Percentiles rank a stretch among this genome's conserved stretches.
Conservation (phyloP, 35 echinoderm and acorn worm genomes). For the Diadema setosum region DNA sequence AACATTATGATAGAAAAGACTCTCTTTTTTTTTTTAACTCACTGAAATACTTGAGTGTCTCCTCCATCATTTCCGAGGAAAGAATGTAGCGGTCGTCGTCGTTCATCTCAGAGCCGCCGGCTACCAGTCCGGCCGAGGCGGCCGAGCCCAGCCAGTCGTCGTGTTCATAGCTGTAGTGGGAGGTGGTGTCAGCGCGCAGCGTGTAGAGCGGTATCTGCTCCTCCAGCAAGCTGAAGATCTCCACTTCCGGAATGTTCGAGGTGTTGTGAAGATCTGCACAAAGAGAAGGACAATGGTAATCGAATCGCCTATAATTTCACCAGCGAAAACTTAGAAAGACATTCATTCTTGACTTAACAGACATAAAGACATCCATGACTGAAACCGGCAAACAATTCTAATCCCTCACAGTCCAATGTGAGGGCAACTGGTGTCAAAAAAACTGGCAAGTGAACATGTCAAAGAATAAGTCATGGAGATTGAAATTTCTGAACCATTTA, state of each 20-base stretch:
- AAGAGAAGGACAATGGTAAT: not conserved
- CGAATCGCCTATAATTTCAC: too few species aligned
- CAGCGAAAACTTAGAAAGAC: too few species aligned
- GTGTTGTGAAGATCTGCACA: conserved; percentile 83
- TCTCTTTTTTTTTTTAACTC: too few species aligned
- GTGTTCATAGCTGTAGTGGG: conserved; percentile 76
- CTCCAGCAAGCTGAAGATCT: conserved; percentile 90
- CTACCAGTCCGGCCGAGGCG: not conserved
- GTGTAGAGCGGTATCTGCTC: conserved; percentile 96
- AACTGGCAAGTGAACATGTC: too few species aligned
- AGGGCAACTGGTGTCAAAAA: too few species aligned
- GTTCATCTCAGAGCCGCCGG: conserved; percentile 17
- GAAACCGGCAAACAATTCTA: too few species aligned
- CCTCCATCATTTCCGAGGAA: conserved; percentile 79
- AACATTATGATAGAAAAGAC: too few species aligned
- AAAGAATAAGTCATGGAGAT: too few species aligned
- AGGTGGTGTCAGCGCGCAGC: conserved; percentile 88
- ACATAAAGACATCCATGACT: too few species aligned
- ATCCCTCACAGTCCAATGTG: too few species aligned
- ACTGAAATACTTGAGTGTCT: conserved; percentile 96
- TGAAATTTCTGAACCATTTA: too few species aligned
- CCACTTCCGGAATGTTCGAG: conserved; percentile 96
- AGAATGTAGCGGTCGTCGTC: conserved; percentile 51
- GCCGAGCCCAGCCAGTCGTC: conserved; percentile 70
- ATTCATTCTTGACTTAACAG: too few species aligned